A percentile compares a stretch with the other conserved stretches of the same genome.
Conservation (phyloP, 1,140 invertebrate species). For the Leptinotarsa undecemlineata region DNA sequence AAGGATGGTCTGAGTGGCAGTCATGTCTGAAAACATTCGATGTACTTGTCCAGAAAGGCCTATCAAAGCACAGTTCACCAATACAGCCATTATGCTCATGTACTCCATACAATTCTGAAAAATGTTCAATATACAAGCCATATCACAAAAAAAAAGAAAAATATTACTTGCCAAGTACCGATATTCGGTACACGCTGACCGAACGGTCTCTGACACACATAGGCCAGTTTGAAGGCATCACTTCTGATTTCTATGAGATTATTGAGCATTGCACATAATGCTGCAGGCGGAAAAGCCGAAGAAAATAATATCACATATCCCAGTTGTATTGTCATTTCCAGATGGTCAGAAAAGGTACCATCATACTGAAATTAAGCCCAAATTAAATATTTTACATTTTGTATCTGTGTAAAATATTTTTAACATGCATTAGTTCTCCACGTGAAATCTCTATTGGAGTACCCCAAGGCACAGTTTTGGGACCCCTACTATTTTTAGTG, state of each 20-base stretch:
- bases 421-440: no score
- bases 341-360: slow-evolving; percentile 94
- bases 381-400: no score
- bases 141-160: not conserved
- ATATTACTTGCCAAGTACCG: slow-evolving; percentile 90
- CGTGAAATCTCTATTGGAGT: no score
- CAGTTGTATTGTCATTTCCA: slow-evolving; percentile 97
- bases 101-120: slow-evolving; percentile 87
- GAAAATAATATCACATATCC: slow-evolving; percentile 97
- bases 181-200: slow-evolving; percentile 89
- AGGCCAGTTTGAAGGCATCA: slow-evolving; percentile 95
- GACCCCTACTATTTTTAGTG: no score
- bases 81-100: slow-evolving; percentile 89
- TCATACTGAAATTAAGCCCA: slow-evolving; percentile 66
- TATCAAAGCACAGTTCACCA: slow-evolving; percentile 94
- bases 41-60: slow-evolving; percentile 89
- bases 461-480: no score
- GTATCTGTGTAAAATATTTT: no score
- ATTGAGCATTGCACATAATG: slow-evolving; percentile 89
- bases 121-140: not conserved
- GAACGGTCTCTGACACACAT: slow-evolving; percentile 92
- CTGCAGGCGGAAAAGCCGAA: slow-evolving; percentile 92
- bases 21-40: slow-evolving; percentile 83
- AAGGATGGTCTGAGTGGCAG: slow-evolving; percentile 82
- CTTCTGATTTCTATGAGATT: slow-evolving; percentile 93